phyloP scores from a whole-genome alignment of 2,888 invertebrate species.

The Heliconius hortense region DNA sequence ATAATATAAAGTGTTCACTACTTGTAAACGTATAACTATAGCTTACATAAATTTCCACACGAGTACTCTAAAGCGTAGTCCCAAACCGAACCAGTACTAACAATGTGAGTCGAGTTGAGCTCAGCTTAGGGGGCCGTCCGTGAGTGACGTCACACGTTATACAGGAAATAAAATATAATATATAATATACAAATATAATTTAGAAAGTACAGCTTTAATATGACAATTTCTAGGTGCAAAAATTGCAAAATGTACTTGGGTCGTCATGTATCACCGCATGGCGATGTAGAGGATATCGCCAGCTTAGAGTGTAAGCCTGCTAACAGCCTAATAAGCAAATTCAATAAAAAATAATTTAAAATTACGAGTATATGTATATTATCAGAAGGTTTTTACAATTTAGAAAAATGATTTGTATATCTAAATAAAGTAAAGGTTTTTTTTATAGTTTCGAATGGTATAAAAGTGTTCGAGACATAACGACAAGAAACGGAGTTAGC shows the following conservation, averaged over 20 bases:
- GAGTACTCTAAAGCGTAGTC: slow-evolving; percentile 67
- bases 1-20: slow-evolving; percentile 82
- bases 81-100: slow-evolving; percentile 71
- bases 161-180: neutral
- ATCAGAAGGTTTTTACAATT: neutral
- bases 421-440: neutral
- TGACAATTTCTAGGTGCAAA: neutral
- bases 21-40: slow-evolving; percentile 80
- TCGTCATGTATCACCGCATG: too few relatives aligned
- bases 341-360: too few relatives aligned
- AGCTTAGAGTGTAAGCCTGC: neutral
- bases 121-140: slow-evolving; percentile 53
- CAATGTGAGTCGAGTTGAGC: slow-evolving; percentile 60
- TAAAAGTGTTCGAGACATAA: neutral
- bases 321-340: neutral
- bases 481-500: too few relatives aligned
- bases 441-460: neutral
- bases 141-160: slow-evolving; percentile 2
- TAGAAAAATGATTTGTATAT: too few relatives aligned
- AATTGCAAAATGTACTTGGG: too few relatives aligned
- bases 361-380: neutral
- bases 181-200: neutral
- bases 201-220: neutral
- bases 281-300: neutral
- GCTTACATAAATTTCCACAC: slow-evolving; percentile 80